phyloP scores from a whole-genome alignment of 92 coral and sea anemone species.

The Bergia puertoricense region DNA sequence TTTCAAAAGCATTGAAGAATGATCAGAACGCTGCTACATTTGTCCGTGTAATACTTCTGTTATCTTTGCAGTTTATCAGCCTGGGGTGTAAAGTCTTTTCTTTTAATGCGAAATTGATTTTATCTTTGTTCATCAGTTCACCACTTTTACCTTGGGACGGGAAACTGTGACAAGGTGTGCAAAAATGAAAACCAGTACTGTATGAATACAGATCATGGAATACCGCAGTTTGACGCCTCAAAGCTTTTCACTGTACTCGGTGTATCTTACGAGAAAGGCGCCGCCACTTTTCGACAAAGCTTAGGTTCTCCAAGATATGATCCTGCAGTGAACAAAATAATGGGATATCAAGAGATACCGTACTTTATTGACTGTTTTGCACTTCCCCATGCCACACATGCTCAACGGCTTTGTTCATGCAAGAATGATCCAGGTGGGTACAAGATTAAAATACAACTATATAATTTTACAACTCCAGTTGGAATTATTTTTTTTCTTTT shows the following conservation, averaged over 20 bases:
- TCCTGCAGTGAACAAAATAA: background rate
- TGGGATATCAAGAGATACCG: background rate
- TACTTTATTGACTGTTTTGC: background rate
- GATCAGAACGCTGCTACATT: too few relatives aligned
- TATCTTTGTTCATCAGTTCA: background rate
- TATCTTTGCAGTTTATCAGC: too few relatives aligned
- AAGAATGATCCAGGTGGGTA: slow-evolving; percentile 1
- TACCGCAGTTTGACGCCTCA: background rate
- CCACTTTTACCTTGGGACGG: background rate
- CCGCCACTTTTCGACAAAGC: background rate
- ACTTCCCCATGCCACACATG: too few relatives aligned
- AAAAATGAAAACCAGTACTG: background rate
- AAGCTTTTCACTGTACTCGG: background rate
- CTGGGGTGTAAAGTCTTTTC: background rate
- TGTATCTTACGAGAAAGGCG: background rate
- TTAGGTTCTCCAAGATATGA: background rate
- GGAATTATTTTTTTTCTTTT: too few relatives aligned
- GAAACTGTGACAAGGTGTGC: background rate
- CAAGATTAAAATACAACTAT: too few relatives aligned
- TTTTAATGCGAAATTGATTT: background rate
- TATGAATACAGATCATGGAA: background rate
- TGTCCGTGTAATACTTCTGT: too few relatives aligned
- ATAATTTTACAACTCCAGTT: too few relatives aligned
- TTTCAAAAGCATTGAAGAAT: too few relatives aligned
- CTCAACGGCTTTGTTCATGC: slow-evolving; percentile 3